Percentiles rank a stretch among this genome's conserved stretches.
Conservation (phyloP, 1,140 invertebrate species). For the Apis florea region DNA sequence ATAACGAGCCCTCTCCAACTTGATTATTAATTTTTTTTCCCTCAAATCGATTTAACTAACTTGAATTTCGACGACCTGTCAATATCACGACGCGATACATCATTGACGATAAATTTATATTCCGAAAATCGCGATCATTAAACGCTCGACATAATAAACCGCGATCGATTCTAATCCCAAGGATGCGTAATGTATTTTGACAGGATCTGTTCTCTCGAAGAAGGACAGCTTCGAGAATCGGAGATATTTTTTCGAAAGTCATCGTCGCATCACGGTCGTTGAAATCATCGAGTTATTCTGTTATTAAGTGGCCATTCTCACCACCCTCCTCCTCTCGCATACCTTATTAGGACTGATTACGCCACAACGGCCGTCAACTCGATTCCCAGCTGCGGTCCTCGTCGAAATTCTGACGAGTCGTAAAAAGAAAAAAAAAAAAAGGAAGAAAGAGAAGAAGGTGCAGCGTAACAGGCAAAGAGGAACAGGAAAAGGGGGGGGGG, state of each 20-base stretch:
- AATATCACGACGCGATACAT: too few species aligned
- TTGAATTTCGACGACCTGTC: too few species aligned
- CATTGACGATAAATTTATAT: background rate
- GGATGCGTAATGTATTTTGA: conserved; percentile 25
- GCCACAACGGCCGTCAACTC: conserved; percentile 57
- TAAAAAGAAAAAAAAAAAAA: background rate
- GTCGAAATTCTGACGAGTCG: conserved; percentile 52
- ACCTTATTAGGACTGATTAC: conserved; percentile 64
- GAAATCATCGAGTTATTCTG: conserved; percentile 59
- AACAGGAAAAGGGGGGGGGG: too few species aligned
- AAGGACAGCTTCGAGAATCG: background rate
- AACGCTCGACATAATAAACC: background rate
- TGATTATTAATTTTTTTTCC: too few species aligned
- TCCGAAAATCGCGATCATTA: background rate
- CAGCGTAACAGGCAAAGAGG: background rate
- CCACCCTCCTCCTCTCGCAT: conserved; percentile 44
- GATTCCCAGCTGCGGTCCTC: conserved; percentile 23
- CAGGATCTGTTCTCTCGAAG: background rate
- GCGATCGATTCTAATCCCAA: background rate
- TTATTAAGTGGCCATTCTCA: conserved; percentile 64
- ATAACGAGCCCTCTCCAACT: too few species aligned
- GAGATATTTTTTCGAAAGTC: conserved; percentile 59
- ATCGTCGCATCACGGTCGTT: conserved; percentile 46
- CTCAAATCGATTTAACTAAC: too few species aligned
- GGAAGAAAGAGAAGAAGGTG: background rate